These are phyloP conservation scores for Eupithecia exiguata DNA, from an alignment of 2,888 invertebrate genomes.

Conservation along the genomic window DNA sequence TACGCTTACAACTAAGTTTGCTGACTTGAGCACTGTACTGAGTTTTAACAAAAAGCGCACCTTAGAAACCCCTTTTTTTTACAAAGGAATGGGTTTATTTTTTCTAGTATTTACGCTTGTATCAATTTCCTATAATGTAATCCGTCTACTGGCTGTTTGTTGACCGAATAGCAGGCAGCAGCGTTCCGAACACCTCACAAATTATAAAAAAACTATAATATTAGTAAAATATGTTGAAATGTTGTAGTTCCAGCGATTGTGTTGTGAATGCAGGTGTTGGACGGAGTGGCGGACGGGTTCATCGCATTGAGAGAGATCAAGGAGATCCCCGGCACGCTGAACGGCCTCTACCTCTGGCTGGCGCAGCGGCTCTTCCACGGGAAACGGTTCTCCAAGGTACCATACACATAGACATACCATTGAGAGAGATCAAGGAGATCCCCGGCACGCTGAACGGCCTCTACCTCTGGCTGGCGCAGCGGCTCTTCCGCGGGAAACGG, in stretches of 20 bases:
- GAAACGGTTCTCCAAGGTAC: slow-evolving; percentile 92
- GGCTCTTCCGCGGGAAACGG: slow-evolving; percentile 94
- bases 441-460: slow-evolving; percentile 97
- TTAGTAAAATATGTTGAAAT: no score
- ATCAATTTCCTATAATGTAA: no score
- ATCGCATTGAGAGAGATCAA: slow-evolving; percentile 95
- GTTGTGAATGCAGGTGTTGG: slow-evolving; percentile 91
- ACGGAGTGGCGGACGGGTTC: slow-evolving; percentile 96
- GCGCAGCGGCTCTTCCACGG: slow-evolving; percentile 96
- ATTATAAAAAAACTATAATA: no score
- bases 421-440: slow-evolving; percentile 95
- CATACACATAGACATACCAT: slow-evolving; percentile 59
- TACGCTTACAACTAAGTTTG: slow-evolving; percentile 43
- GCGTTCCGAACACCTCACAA: no score
- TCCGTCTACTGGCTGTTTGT: no score
- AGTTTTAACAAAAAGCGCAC: no score
- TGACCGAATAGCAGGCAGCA: no score
- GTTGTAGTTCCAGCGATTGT: no score
- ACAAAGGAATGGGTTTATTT: no score
- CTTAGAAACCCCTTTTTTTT: no score
- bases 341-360: slow-evolving; percentile 97
- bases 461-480: slow-evolving; percentile 97
- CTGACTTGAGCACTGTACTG: no score
- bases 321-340: slow-evolving; percentile 97
- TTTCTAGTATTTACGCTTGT: no score